phyloP scores from a whole-genome alignment of 2,113 vertebrate species.

The Bubo scandiacus region DNA sequence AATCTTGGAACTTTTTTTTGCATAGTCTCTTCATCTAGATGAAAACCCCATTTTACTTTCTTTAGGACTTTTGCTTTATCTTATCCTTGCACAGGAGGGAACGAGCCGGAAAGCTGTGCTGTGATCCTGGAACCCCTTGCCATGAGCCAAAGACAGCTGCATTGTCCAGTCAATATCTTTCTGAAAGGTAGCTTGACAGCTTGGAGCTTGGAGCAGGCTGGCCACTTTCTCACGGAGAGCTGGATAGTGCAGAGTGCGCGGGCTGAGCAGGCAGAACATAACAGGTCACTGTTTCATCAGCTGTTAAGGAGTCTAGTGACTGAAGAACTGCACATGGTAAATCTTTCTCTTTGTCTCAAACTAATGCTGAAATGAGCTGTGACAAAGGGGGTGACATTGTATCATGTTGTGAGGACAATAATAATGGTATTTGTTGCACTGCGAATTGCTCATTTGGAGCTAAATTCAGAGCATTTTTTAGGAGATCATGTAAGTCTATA shows the following conservation, averaged over 20 bases:
- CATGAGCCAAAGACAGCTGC: constrained; percentile 73
- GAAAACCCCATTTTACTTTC: neutral
- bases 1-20: neutral
- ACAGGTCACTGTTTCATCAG: constrained; percentile 64
- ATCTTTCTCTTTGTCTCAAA: neutral
- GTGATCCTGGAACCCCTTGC: constrained; percentile 82
- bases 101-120: constrained; percentile 67
- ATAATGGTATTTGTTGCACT: neutral
- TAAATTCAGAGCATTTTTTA: neutral
- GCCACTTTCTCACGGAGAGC: constrained; percentile 69
- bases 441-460: neutral
- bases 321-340: constrained; percentile 82
- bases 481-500: neutral
- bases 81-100: constrained; percentile 44
- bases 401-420: neutral
- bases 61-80: neutral
- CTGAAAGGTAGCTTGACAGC: constrained; percentile 74
- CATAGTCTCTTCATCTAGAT: neutral
- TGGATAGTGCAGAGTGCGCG: constrained; percentile 79
- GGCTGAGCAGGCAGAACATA: neutral
- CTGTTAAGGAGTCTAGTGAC: constrained; percentile 72
- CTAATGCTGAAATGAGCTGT: neutral
- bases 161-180: constrained; percentile 73
- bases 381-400: neutral
- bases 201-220: constrained; percentile 70